Evolutionary conservation across 53 echinoderm and acorn worm genomes (phyloP), one percentile per base, ranked within the genome.

Genomic region (Astropecten irregularis): DNA sequence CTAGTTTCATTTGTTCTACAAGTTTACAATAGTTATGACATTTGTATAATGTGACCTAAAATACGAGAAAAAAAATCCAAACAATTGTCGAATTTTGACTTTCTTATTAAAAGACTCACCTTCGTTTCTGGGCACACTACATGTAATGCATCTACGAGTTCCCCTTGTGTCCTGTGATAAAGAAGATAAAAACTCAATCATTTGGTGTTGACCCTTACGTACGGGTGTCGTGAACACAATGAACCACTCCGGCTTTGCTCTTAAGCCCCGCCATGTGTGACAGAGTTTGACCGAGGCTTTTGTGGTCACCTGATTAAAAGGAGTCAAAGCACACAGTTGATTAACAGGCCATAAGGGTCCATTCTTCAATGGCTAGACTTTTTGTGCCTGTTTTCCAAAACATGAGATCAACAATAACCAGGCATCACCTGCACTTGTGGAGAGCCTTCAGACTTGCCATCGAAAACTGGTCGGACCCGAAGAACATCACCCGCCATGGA

Each of bases 401-500:
- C n/a, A n/a, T n/a, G n/a, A n/a, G n/a, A n/a, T n/a, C n/a, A n/a
- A n/a, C n/a, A n/a, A n/a, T n/a, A n/a, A n/a, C n/a, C n/a, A n/a
- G n/a, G n/a, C n/a, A n/a, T n/a, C 34, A 89, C 89, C 77, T 90
- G 50, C 49, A 68, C 26, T 85, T 64, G 57, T 90, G 47, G 13
- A 90, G 81, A 20, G 61, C 64, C 46, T 60, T 79, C 40, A 90
- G 59, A 57, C 85, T 63, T 22, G 84, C 57, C 6, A 90, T 42
- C 1, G 90, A 84, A 52, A 90, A 90, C 25, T 85, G 26, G 79
- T 90, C 85, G 1, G 85, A 77, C 35, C 90, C 90, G 71, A 90
- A 85, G 71, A 90, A 90, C 55, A 90, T 58, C 49, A 90, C 49
- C 53, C 79, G 73, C 90, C 90, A 90, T 20, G 76, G 76, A 44